Base-by-base conservation (phyloP, 2,888 invertebrate species). In the Agrochola macilenta region DNA sequence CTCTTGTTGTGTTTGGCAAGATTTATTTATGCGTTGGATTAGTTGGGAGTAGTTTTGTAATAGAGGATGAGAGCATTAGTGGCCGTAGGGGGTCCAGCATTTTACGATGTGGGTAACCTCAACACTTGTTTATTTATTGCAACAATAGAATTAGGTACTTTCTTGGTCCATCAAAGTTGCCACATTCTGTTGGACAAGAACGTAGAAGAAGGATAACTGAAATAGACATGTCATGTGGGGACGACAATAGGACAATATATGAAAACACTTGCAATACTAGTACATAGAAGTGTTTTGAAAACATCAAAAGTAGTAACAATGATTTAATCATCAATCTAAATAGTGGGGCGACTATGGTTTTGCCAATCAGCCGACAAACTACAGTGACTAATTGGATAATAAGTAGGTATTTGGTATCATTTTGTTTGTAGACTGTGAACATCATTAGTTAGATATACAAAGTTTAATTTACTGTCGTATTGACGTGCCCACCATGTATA, bases 1-100 rank as follows among this genome's bases (percentile, higher is more conserved):
- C 73, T 49, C 70, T 43, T 81, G 72, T 63, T 79, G 60, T 77
- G 72, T 86, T 79, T 79, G 49, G 73, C 58, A 73, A 74, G 46
- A 76, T 61, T 77, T 78, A 78, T 82, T 78, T 74, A 43, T 63
- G 52, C 49, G 30, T 52, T 14, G 65, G 65, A 70, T 75, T 78
- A 52, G 65, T 69, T 69, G 39, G 17, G 30, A 69, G 64, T 74
- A 65, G 76, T 85, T 81, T 64, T 64, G 68, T 14, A 76, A 82
- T 46, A 81, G n/a, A 39, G 61, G 61, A 54, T 74, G 58, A 12
- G 58, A 43, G 74, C 35, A 52, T 65, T 46, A 52, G 26, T 70
- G 49, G 80, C 8, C 14, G 52, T 0, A 46, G 12, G 26, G 26
- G 2, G 20, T 79, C n/a, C 23, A 39, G n/a, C 39, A 49, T 39